Evolutionary conservation across 2,113 vertebrate genomes (phyloP), one percentile per base, ranked within the genome.

Genomic region (Indicator indicator): DNA sequence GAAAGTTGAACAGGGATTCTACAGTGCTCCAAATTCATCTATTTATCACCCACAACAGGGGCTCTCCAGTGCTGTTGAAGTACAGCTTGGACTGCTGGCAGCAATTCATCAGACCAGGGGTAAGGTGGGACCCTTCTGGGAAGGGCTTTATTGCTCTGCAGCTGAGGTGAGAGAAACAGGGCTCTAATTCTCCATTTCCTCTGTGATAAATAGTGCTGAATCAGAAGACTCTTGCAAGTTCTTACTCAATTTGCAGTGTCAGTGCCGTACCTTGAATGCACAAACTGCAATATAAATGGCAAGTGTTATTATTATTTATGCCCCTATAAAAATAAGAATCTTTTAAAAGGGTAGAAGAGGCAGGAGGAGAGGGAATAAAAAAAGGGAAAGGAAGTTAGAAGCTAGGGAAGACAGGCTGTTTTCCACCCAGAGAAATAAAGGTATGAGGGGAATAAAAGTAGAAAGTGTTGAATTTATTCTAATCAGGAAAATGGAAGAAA

Each of bases 201-300:
- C 54, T 10, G 6, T 86, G 78, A 91, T 69, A 90, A 90, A 93
- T 75, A 72, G 88, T 95, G 91, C 82, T 96, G 95, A 95, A 91
- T 96, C 91, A 94, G 87, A 86, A 86, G 79, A 64, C 36, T 90
- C 67, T 86, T 89, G 33, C 69, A 95, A 88, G 44, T 81, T 88
- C 85, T 96, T 88, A 71, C 54, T 94, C 86, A 81, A 78, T 95
- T 88, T 91, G 89, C 74, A 89, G 55, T 90, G 75, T 83, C 87
- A 94, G 42, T 64, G 60, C 79, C 50, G 79, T 81, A 44, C 69
- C 71, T 91, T 89, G 82, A 86, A 83, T 79, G 75, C 79, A 71
- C 64, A 83, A 93, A 68, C 60, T 64, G 65, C 93, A 83, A 40
- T 94, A 86, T 44, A 93, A 95, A 78, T 86, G 76, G 26, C 85